Evolutionary conservation across 1,140 invertebrate genomes (phyloP), one percentile per base, ranked within the genome.

Genomic region (Drosophila malerkotliana): DNA sequence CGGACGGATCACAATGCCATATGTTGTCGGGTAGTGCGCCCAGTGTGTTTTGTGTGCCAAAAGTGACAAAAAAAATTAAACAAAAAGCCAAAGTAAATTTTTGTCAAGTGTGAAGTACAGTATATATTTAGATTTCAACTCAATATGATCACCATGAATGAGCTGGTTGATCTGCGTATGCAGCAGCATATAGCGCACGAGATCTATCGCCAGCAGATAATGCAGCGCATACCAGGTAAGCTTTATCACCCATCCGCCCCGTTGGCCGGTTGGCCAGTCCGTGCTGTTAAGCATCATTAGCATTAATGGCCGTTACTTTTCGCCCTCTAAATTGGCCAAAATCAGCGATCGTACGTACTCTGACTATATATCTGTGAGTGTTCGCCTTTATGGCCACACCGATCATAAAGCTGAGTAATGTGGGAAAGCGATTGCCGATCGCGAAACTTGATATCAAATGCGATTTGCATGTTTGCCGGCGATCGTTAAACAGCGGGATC

Each of bases 181-280:
- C 91, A 92, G 48, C 91, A 92, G 54, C 91, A 92, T 9, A 83
- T 92, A 32, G 91, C 91, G 6, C 91, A 92, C 53, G 91, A 92
- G 77, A 83, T 92, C 10, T 92, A 92, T 62, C 79, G 91, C 21
- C 91, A 92, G 58, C 91, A 92, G 77, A 92, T 92, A 51, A 90
- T 92, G 90, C 91, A 92, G 61, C 84, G 91, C 21, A 92, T 92
- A 66, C 91, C 91, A 47, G 91, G 91, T 92, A 72, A 84, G 87
- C 68, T 41, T 10, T 24, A 18, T 82, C 45, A 64, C 71, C 24
- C 58, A 79, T 71, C 52, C 72, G 66, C 48, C 56, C 47, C 54
- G 37, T 64, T 56, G 10, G 12, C 56, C 47, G 49, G 37, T 64
- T 56, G 10, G 12, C 47, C 28, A n/a, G 1, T 7, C 30, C 59